Conservation (phyloP, 1,140 invertebrate genomes). For the Pseudomyrmex concolor region DNA sequence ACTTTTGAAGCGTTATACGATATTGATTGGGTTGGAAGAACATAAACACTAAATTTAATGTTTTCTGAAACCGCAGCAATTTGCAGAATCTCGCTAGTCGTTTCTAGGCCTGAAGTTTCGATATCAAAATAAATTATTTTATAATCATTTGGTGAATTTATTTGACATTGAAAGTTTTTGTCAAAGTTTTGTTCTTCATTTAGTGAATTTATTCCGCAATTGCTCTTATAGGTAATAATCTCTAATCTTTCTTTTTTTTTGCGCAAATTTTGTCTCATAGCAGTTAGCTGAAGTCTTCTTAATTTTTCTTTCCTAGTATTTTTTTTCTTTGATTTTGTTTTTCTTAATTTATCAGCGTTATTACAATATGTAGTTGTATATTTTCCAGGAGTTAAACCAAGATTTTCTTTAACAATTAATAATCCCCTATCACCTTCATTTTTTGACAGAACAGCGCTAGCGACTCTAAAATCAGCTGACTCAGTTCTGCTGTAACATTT, state of each 20-base stretch:
- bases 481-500: background rate
- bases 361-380: background rate
- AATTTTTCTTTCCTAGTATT: background rate
- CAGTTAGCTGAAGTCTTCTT: background rate
- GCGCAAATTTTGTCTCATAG: background rate
- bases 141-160: background rate
- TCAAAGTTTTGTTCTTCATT: background rate
- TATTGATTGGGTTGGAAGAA: background rate
- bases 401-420: background rate
- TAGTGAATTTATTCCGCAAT: background rate
- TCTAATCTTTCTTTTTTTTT: background rate
- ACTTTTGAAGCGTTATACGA: background rate
- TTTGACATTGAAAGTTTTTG: background rate
- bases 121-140: slow-evolving; percentile 5
- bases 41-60: background rate
- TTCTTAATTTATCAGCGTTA: background rate
- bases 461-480: background rate
- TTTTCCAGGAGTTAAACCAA: background rate
- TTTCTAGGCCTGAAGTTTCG: background rate
- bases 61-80: background rate
- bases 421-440: background rate
- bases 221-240: background rate
- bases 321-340: background rate
- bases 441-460: background rate
- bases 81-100: background rate